Evolutionary conservation across 2,888 invertebrate genomes (phyloP).

Genomic region (Drosophila kokeensis): DNA sequence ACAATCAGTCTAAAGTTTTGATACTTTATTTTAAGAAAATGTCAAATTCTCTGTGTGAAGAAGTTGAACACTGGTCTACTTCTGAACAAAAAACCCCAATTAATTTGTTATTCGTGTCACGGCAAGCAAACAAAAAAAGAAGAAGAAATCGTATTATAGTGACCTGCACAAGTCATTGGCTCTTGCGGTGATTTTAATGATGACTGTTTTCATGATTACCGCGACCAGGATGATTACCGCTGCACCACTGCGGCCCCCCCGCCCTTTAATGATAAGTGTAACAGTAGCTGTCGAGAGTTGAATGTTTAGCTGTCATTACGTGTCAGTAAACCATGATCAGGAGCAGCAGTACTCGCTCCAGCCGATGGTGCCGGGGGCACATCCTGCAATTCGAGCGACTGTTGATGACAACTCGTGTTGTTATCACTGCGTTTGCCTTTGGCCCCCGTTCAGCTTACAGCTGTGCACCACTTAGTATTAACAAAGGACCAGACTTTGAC

Average conservation of each 20-base stretch:
- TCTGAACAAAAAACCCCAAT: background rate
- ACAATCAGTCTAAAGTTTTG: background rate
- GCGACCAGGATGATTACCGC: conserved; percentile 35
- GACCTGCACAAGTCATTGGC: conserved; percentile 72
- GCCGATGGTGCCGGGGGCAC: conserved; percentile 10
- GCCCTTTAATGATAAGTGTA: conserved; percentile 21
- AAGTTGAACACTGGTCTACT: background rate
- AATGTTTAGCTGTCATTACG: conserved; percentile 78
- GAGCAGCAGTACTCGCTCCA: conserved; percentile 5
- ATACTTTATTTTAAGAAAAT: background rate
- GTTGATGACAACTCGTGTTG: conserved; percentile 54
- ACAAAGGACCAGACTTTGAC: conserved; percentile 51
- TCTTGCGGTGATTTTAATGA: conserved; percentile 63
- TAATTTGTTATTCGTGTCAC: conserved; percentile 1
- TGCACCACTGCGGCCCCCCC: background rate
- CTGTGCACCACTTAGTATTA: conserved; percentile 36
- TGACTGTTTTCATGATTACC: conserved; percentile 46
- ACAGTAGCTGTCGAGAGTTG: conserved; percentile 65
- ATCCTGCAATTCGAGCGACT: conserved; percentile 47
- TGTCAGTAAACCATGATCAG: conserved; percentile 79
- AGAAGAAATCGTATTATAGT: conserved; percentile 12
- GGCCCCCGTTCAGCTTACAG: conserved; percentile 33
- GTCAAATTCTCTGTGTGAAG: background rate
- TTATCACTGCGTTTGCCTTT: conserved; percentile 37
- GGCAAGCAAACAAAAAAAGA: background rate